A percentile compares a stretch with the other conserved stretches of the same genome.
phyloP scores from a whole-genome alignment of 2,888 invertebrate genomes.

The Caradrina kadenii region DNA sequence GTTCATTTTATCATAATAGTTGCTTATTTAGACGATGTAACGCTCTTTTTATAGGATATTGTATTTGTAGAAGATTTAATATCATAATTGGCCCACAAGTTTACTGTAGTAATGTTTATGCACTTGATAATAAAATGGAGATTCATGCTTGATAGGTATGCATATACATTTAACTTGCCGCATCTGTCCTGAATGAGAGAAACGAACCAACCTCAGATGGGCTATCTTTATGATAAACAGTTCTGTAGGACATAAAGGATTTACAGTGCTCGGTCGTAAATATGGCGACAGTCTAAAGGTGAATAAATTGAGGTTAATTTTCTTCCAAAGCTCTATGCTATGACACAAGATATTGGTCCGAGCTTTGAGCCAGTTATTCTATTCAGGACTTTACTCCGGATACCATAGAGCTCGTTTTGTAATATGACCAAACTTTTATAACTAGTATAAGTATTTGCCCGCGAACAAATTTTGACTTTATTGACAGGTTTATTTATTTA shows the following conservation, averaged over 20 bases:
- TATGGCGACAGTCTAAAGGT: no score
- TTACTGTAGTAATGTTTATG: conserved; percentile 10
- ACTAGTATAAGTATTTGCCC: no score
- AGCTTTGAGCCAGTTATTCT: no score
- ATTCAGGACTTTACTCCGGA: no score
- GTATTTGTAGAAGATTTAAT: conserved; percentile 12
- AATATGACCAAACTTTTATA: no score
- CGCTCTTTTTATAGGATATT: neutral
- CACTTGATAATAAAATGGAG: conserved; percentile 5
- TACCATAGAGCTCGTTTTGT: no score
- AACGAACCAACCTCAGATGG: conserved; percentile 5
- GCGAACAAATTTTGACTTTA: no score
- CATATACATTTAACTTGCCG: conserved; percentile 7
- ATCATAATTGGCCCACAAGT: conserved; percentile 23
- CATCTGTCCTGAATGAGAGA: conserved; percentile 8
- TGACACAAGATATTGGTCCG: no score
- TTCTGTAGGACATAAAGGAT: neutral
- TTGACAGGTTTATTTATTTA: no score
- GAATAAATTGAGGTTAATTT: no score
- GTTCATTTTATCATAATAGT: neutral
- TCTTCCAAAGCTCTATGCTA: no score
- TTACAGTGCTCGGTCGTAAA: neutral
- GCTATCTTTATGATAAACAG: neutral
- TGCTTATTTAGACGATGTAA: conserved; percentile 3
- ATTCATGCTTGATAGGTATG: conserved; percentile 9